A percentile compares a stretch with the other conserved stretches of the same genome.
Evolutionary conservation across 2,888 invertebrate genomes (phyloP).

Genomic region (Eutolmus rufibarbis): DNA sequence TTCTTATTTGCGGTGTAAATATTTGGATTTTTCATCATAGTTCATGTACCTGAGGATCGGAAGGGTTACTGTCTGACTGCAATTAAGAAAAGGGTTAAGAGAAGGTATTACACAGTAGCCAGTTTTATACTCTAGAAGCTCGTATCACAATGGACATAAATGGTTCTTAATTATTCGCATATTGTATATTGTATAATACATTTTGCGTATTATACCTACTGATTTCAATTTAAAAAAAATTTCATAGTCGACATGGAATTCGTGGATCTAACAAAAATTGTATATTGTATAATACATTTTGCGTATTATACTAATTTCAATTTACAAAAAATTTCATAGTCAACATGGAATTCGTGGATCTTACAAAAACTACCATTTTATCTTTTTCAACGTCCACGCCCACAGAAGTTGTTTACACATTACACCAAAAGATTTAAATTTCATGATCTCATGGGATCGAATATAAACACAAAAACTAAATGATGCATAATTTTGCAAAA

Average conservation of each 20-base stretch:
- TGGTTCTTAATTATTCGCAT: neutral
- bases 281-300: too few relatives aligned
- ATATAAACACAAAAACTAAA: neutral
- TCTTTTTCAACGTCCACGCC: neutral
- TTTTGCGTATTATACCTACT: too few relatives aligned
- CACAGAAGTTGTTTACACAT: conserved; percentile 15
- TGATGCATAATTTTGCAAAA: neutral
- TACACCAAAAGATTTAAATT: neutral
- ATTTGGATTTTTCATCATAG: conserved; percentile 16
- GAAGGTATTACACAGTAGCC: neutral
- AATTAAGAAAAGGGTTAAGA: neutral
- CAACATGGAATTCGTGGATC: neutral
- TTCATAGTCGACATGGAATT: too few relatives aligned
- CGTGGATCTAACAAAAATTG: too few relatives aligned
- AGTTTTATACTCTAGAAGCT: neutral
- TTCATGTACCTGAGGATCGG: neutral
- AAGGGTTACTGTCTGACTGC: neutral
- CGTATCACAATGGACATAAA: neutral
- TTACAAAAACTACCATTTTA: neutral
- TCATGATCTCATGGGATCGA: neutral
- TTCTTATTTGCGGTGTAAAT: conserved; percentile 18
- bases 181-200: too few relatives aligned
- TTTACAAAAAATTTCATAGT: too few relatives aligned
- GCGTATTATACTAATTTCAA: too few relatives aligned
- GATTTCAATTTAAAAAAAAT: too few relatives aligned